These are phyloP conservation scores for Rosalia funebris DNA, from an alignment of 2,888 invertebrate species.

Conservation along the genomic window DNA sequence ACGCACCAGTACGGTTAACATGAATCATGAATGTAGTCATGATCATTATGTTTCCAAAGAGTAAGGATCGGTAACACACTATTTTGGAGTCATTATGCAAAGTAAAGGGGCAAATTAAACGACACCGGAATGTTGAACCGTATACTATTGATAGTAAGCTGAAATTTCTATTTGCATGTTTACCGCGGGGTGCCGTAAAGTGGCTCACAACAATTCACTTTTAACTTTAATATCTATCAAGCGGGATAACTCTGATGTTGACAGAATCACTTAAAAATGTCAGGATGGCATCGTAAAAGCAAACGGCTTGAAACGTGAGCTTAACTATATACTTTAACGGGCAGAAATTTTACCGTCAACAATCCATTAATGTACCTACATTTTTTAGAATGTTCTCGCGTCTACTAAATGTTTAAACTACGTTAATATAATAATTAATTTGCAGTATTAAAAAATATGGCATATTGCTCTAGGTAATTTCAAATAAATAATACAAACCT, in stretches of 20 bases:
- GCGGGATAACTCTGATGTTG: constrained; percentile 11
- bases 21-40: too few relatives aligned
- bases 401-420: too few relatives aligned
- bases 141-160: constrained; percentile 5
- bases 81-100: constrained; percentile 4
- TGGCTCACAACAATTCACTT: constrained; percentile 6
- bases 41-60: too few relatives aligned
- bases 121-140: background rate
- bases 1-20: too few relatives aligned
- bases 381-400: too few relatives aligned
- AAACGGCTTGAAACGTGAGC: constrained; percentile 1
- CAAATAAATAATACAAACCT: too few relatives aligned
- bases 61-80: too few relatives aligned
- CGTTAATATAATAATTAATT: too few relatives aligned
- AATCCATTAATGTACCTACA: too few relatives aligned
- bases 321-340: constrained; percentile 4
- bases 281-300: constrained; percentile 19
- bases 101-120: background rate
- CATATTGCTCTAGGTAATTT: too few relatives aligned
- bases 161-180: background rate
- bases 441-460: too few relatives aligned
- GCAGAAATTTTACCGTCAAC: too few relatives aligned
- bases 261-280: constrained; percentile 13
- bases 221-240: constrained; percentile 13
- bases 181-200: constrained; percentile 3